Conservation (phyloP, 2,888 invertebrate species). For the Erynnis tages region DNA sequence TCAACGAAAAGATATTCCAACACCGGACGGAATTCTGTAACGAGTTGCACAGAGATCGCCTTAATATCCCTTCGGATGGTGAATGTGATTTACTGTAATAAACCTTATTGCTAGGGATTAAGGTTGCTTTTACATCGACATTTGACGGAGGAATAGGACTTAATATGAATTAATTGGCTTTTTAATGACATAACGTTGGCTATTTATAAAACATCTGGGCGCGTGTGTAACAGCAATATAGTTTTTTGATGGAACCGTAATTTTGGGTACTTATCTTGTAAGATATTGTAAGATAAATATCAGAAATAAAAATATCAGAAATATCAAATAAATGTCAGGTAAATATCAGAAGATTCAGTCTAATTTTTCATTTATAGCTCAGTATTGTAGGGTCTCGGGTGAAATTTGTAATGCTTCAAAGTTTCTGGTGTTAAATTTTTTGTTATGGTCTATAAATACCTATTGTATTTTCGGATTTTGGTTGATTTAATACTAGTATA, state of each 20-base stretch:
- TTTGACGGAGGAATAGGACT: slow-evolving; percentile 44
- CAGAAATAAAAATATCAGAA: too few species aligned
- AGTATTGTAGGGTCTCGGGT: too few species aligned
- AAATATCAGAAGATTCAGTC: too few species aligned
- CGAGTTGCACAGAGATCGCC: slow-evolving; percentile 21
- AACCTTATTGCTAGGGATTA: slow-evolving; percentile 29
- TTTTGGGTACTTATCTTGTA: not conserved
- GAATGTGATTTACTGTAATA: not conserved
- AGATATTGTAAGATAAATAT: too few species aligned
- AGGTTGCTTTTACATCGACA: slow-evolving; percentile 41
- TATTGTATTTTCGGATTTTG: too few species aligned
- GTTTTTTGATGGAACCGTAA: slow-evolving; percentile 36
- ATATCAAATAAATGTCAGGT: too few species aligned
- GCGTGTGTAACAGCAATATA: slow-evolving; percentile 45
- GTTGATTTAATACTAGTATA: too few species aligned
- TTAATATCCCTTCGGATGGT: slow-evolving; percentile 21
- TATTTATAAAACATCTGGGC: slow-evolving; percentile 66
- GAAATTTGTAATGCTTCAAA: too few species aligned
- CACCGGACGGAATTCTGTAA: slow-evolving; percentile 49
- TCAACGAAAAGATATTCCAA: slow-evolving; percentile 39
- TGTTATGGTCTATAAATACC: too few species aligned
- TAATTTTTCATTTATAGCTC: too few species aligned
- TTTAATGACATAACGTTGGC: slow-evolving; percentile 59
- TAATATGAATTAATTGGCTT: slow-evolving; percentile 50
- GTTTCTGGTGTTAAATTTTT: too few species aligned